These are phyloP conservation scores for Rhincodon typus DNA, from an alignment of 2,797 vertebrate genomes.

Conservation along the genomic window DNA sequence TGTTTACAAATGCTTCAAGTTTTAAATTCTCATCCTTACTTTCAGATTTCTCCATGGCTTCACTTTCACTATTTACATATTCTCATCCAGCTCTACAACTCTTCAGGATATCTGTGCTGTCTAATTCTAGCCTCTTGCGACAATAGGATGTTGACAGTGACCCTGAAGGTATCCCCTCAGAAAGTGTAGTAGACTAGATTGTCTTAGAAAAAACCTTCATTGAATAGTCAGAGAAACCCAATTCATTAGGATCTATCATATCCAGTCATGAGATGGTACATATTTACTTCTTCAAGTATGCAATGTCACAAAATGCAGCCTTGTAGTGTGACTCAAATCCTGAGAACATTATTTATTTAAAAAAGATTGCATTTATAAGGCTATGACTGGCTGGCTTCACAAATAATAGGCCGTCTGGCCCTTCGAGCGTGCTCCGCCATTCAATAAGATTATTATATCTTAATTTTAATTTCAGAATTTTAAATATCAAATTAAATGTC, in stretches of 20 bases:
- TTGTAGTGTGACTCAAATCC: background rate
- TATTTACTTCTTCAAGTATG: background rate
- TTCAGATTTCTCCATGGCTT: background rate
- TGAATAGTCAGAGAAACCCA: background rate
- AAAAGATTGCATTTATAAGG: background rate
- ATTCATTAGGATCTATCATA: background rate
- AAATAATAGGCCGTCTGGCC: background rate
- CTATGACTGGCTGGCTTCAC: background rate
- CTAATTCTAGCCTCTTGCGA: background rate
- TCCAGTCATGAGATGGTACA: background rate
- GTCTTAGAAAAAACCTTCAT: too few species aligned
- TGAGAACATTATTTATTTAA: background rate
- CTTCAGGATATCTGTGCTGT: background rate
- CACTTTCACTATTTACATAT: background rate
- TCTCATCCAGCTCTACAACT: too few species aligned
- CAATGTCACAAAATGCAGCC: background rate
- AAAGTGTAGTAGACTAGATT: too few species aligned
- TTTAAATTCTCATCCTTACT: background rate
- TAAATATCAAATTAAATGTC: background rate
- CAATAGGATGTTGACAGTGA: background rate
- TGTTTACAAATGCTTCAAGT: background rate
- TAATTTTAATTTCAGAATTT: background rate
- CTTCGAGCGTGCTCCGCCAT: background rate
- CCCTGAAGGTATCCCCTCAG: background rate
- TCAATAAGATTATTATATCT: background rate